These are phyloP conservation scores for Brachyopa scutellaris DNA, from an alignment of 2,888 invertebrate species.

Conservation along the genomic window DNA sequence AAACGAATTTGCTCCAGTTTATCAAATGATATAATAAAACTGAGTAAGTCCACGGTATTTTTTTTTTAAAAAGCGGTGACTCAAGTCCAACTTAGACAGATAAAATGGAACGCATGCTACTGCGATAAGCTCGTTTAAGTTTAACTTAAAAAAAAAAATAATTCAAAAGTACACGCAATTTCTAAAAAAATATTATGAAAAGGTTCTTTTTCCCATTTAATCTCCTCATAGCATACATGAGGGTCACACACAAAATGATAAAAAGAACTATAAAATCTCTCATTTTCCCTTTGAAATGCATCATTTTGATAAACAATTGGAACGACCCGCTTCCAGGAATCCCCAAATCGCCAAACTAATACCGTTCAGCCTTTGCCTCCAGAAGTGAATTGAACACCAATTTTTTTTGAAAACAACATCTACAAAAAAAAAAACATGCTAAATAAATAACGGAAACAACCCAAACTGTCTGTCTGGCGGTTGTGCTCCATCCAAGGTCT, in stretches of 20 bases:
- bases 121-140: too few species aligned
- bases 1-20: too few species aligned
- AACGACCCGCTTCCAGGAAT: background rate
- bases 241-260: background rate
- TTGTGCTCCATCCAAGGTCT: constrained; percentile 14
- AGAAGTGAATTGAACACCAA: background rate
- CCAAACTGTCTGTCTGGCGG: background rate
- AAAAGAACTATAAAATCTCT: background rate
- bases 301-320: background rate
- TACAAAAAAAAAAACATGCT: background rate
- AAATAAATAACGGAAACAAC: background rate
- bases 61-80: too few species aligned
- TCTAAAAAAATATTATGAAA: too few species aligned
- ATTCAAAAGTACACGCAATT: too few species aligned
- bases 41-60: too few species aligned
- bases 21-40: too few species aligned
- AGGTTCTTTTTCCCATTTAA: too few species aligned
- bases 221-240: too few species aligned
- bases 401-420: background rate
- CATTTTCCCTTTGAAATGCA: background rate
- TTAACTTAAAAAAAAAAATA: too few species aligned
- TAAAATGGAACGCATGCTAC: too few species aligned
- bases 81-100: too few species aligned
- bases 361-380: background rate
- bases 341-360: background rate